phyloP scores from a whole-genome alignment of 1,140 invertebrate species.

The Cotesia vestalis region DNA sequence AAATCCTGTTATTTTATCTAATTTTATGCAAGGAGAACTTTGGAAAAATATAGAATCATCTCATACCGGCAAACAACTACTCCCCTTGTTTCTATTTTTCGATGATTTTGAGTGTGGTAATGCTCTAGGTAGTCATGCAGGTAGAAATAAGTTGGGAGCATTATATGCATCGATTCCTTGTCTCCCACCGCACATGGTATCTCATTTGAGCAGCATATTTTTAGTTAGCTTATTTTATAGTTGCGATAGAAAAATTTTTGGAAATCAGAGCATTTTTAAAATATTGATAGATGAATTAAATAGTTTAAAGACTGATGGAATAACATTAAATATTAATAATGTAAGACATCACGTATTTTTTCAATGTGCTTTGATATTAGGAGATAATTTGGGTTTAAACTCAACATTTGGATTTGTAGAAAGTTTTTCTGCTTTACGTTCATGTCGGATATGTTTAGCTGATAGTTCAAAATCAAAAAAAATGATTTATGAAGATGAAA shows the following conservation, averaged over 20 bases:
- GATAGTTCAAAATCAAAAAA: conserved; percentile 38
- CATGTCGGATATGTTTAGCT: conserved; percentile 49
- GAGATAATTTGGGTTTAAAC: conserved; percentile 56
- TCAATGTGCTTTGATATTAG: conserved; percentile 37
- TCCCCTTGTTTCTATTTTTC: neutral
- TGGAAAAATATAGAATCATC: neutral
- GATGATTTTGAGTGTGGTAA: conserved; percentile 12
- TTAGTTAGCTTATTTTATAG: conserved; percentile 5
- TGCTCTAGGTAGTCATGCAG: conserved; percentile 1
- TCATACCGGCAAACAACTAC: neutral
- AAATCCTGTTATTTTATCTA: neutral
- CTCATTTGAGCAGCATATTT: neutral
- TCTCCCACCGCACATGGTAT: neutral
- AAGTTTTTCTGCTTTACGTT: conserved; percentile 45
- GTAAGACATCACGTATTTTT: neutral
- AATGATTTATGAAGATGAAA: conserved; percentile 40
- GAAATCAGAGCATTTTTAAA: conserved; percentile 4
- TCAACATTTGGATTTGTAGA: conserved; percentile 49
- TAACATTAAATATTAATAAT: neutral
- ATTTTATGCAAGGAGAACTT: neutral
- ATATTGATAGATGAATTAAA: conserved; percentile 11
- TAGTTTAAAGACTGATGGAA: conserved; percentile 6
- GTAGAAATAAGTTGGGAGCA: conserved; percentile 1
- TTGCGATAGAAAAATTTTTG: neutral
- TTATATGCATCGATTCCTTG: neutral